Evolutionary conservation across 2,888 invertebrate species (phyloP), one percentile per base, ranked within the genome.

Genomic region (Notocelia uddmanniana): DNA sequence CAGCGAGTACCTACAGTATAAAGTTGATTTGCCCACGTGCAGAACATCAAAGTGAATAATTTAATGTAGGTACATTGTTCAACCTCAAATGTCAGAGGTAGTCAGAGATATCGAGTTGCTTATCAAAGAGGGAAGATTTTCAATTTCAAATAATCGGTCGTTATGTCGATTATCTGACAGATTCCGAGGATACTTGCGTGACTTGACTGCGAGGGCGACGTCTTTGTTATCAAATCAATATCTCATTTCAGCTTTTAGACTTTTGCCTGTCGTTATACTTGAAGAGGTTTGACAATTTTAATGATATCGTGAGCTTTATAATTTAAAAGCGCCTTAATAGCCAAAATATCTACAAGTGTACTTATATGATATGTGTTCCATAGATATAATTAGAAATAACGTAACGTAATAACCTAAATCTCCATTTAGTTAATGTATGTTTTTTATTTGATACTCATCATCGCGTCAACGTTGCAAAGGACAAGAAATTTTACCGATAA

Each of bases 61-160:
- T 79, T 79, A 81, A 81, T 77, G 37, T 52, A 41, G 15, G 15
- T 41, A 57, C 74, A 76, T 76, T 74, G 72, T 74, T 69, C 69
- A 74, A 66, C 69, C 72, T 66, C 60, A 62, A 68, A 55, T 31
- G 73, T 76, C 74, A 74, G 60, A 70, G 60, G 68, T 23, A 59
- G 58, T 69, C 58, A 71, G 72, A 71, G 72, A 64, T 57, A 72
- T 73, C 62, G 55, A 64, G 58, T 63, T 58, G 73, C 77, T 77
- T 76, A 78, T 76, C 76, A 84, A 84, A 79, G 78, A 45, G 83
- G 84, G 83, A 83, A 83, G 85, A 85, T 80, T 67, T 88, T 85
- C 84, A 84, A 84, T 88, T 88, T 81, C 80, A 78, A 83, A 84
- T 86, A 88, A 90, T 88, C 85, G 84, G 77, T 88, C 84, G 86